A percentile compares a stretch with the other conserved stretches of the same genome.
These are phyloP conservation scores for Pterocles orientalis DNA, from an alignment of 2,113 vertebrate species.

Conservation along the genomic window DNA sequence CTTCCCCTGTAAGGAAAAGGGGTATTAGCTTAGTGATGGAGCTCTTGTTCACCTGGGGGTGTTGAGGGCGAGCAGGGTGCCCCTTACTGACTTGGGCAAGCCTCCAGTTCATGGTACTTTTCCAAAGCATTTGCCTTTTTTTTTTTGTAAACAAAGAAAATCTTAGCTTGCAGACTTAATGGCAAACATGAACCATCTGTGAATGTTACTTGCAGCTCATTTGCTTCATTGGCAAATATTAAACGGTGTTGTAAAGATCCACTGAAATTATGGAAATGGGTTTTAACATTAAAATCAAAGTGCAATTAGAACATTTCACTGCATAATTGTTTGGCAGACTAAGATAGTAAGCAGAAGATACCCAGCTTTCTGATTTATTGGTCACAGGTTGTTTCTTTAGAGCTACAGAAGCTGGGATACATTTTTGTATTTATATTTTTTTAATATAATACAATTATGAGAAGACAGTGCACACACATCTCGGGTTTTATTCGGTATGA, in stretches of 20 bases:
- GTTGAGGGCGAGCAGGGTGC: not conserved
- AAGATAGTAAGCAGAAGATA: conserved; percentile 23
- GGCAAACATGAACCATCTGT: conserved; percentile 74
- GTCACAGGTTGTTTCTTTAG: conserved; percentile 65
- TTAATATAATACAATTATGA: not conserved
- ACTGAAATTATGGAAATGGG: conserved; percentile 80
- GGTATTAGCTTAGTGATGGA: not conserved
- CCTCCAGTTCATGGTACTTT: not conserved
- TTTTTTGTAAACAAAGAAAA: conserved; percentile 44
- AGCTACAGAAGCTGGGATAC: not conserved
- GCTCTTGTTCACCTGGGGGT: not conserved
- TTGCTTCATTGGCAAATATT: conserved; percentile 77
- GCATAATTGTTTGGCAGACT: conserved; percentile 75
- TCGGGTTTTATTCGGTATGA: not conserved
- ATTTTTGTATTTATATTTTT: not conserved
- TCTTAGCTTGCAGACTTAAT: conserved; percentile 49
- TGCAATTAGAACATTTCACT: conserved; percentile 79
- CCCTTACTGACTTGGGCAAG: not conserved
- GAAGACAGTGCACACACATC: not conserved
- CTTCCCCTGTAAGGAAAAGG: not conserved
- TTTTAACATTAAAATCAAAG: conserved; percentile 79
- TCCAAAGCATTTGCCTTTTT: not conserved
- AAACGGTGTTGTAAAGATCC: conserved; percentile 71
- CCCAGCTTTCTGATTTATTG: conserved; percentile 68
- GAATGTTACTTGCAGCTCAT: conserved; percentile 76